A percentile compares a stretch with the other conserved stretches of the same genome.
phyloP scores from a whole-genome alignment of 2,113 vertebrate species.

The Jaculus jaculus region DNA sequence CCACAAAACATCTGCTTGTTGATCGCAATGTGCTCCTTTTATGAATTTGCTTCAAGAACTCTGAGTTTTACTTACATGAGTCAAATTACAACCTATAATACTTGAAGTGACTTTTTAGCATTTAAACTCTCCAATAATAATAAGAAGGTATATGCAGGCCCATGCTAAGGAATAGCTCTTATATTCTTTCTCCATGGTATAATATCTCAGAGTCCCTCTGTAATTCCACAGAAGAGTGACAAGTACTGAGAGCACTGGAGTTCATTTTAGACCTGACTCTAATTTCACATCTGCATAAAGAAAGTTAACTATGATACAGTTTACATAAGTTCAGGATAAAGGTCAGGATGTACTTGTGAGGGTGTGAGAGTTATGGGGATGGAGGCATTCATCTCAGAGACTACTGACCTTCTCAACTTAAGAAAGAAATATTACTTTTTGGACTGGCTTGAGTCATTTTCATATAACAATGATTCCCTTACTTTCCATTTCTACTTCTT shows the following conservation, averaged over 20 bases:
- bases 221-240: slow-evolving; percentile 19
- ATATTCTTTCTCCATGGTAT: not conserved
- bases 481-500: slow-evolving; percentile 49
- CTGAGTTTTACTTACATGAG: slow-evolving; percentile 73
- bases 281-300: slow-evolving; percentile 58
- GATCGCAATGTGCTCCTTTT: slow-evolving; percentile 58
- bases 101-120: slow-evolving; percentile 64
- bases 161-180: slow-evolving; percentile 48
- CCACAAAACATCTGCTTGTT: slow-evolving; percentile 67
- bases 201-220: not conserved
- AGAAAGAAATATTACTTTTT: slow-evolving; percentile 29
- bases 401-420: slow-evolving; percentile 62
- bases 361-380: not conserved
- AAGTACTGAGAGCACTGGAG: not conserved
- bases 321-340: slow-evolving; percentile 58
- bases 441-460: slow-evolving; percentile 50
- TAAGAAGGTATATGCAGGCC: slow-evolving; percentile 13
- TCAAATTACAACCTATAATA: slow-evolving; percentile 76
- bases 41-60: slow-evolving; percentile 69
- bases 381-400: slow-evolving; percentile 19
- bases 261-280: slow-evolving; percentile 67
- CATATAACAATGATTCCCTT: slow-evolving; percentile 55
- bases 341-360: slow-evolving; percentile 39
- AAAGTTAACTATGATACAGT: slow-evolving; percentile 72
- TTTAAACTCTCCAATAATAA: slow-evolving; percentile 68